A percentile compares a stretch with the other conserved stretches of the same genome.
Conservation (phyloP, 1,140 invertebrate species). For the Idris sp. region DNA sequence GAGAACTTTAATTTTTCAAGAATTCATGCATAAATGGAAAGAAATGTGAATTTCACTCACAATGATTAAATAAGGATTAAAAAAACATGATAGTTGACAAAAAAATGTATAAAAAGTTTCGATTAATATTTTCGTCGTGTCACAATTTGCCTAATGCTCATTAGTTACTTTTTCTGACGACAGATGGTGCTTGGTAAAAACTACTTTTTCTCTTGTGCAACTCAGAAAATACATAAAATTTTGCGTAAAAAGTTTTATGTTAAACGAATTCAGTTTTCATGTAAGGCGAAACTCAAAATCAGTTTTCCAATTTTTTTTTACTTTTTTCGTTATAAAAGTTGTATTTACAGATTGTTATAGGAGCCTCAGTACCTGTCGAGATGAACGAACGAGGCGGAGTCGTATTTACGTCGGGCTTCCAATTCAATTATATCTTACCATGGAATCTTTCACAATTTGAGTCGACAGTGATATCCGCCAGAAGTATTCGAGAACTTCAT, state of each 20-base stretch:
- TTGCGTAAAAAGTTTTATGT: no score
- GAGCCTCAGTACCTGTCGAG: constrained; percentile 69
- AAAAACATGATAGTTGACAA: no score
- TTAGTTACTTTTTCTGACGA: no score
- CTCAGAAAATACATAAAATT: no score
- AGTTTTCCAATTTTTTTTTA: constrained; percentile 11
- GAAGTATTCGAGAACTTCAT: constrained; percentile 66
- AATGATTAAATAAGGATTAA: no score
- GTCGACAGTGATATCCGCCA: constrained; percentile 65
- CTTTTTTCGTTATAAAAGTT: constrained; percentile 34
- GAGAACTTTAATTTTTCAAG: no score
- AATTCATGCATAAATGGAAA: no score
- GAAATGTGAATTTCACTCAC: no score
- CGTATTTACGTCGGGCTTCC: constrained; percentile 69
- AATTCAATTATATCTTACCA: constrained; percentile 75
- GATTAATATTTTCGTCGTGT: no score
- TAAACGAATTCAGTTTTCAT: constrained; percentile 15
- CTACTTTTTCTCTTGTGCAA: no score
- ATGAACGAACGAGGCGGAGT: constrained; percentile 70
- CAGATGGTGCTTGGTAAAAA: constrained; percentile 5
- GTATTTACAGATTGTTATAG: constrained; percentile 69
- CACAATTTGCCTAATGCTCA: no score
- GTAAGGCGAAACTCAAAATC: constrained; percentile 35
- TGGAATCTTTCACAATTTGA: constrained; percentile 74
- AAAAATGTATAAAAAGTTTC: no score